Evolutionary conservation across 1,140 invertebrate genomes (phyloP), one percentile per base, ranked within the genome.

Genomic region (Octopus sinensis): DNA sequence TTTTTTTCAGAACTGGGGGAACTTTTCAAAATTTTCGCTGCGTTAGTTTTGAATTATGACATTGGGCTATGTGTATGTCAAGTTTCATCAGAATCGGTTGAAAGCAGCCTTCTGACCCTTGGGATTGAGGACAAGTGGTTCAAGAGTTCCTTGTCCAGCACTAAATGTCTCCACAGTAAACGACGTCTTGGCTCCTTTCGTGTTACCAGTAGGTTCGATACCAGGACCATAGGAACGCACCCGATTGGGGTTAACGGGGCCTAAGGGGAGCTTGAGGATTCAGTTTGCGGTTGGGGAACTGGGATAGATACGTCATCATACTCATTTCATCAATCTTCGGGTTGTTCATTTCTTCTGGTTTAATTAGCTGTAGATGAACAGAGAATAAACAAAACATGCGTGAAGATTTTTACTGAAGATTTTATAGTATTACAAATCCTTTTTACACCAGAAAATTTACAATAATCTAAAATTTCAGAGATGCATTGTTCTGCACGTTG

Each of bases 241-340:
- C 91, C 96, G 95, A 79, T 89, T 87, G 17, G 95, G 94, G 92
- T 96, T 96, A n/a, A 85, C 93, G 93, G 53, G 95, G 94, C 80
- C 95, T 92, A 76, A 97, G 86, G 6, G 96, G 96, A 17, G 96
- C 96, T 81, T 94, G 94, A 56, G 93, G 88, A 88, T 96, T 96
- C 71, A 97, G 90, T 91, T 96, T 96, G 12, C 96, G 95, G 88
- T 95, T 96, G 68, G 96, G 96, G 92, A 96, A 98, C 90, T 98
- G 96, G 54, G 96, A 96, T 80, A 98, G 91, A 89, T 97, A 98
- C 1, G 96, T 98, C 96, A 98, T 98, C 95, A 98, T 97, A n/a
- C 95, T 96, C 90, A 96, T 93, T 88, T 98, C 97, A 90, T 98
- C 96, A 79, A 98, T 94, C 87, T 97, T 96, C 5, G 96, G 96